phyloP scores from a whole-genome alignment of 2,113 vertebrate genomes.

The Rhodinocichla rosea region DNA sequence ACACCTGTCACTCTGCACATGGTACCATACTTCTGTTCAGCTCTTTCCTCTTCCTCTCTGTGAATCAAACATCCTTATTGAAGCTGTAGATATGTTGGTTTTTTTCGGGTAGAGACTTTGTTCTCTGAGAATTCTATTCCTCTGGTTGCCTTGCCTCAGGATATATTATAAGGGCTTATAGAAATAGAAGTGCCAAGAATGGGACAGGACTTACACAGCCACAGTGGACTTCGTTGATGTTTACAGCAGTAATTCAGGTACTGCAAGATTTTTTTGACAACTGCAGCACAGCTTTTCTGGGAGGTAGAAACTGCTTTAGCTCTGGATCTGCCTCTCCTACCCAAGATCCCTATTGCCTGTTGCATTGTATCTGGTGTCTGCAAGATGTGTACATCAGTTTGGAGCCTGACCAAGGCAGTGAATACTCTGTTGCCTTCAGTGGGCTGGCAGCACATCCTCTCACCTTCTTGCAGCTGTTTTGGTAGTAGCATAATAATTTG shows the following conservation, averaged over 20 bases:
- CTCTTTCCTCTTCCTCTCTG: neutral
- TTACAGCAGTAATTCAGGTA: neutral
- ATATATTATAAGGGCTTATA: neutral
- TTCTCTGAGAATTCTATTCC: neutral
- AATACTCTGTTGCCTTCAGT: neutral
- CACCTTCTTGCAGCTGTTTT: neutral
- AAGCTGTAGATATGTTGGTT: neutral
- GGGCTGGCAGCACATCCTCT: neutral
- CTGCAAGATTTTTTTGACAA: neutral
- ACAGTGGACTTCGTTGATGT: neutral
- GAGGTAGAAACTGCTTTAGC: neutral
- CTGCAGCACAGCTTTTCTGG: neutral
- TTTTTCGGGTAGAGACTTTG: neutral
- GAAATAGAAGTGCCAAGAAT: neutral
- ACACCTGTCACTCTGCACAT: neutral
- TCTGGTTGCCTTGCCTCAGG: neutral
- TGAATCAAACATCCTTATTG: neutral
- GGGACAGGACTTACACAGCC: neutral
- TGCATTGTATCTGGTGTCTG: neutral
- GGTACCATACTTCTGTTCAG: neutral
- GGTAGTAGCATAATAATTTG: neutral
- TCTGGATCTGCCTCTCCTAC: neutral
- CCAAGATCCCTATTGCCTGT: neutral
- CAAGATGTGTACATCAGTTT: accelerated
- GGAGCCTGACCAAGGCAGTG: neutral